Evolutionary conservation across 2,888 invertebrate species (phyloP).

Genomic region (Phalangium opilio): DNA sequence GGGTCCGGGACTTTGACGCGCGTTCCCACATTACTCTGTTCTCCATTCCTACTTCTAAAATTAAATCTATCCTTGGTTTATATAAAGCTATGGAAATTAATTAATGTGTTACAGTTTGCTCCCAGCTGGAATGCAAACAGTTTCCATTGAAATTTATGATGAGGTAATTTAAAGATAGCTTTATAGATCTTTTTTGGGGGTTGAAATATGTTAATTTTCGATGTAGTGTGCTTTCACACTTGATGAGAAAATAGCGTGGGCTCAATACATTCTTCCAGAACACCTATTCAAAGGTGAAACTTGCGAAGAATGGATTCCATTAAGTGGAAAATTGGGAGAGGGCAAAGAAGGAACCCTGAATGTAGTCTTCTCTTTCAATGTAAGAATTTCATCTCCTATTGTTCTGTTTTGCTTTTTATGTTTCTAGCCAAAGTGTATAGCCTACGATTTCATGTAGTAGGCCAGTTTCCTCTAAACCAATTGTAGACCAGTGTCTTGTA

Average conservation of each 20-base stretch:
- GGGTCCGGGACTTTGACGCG: too few relatives aligned
- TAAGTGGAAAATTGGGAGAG: conserved; percentile 89
- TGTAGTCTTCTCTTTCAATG: conserved; percentile 40
- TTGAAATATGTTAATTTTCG: conserved; percentile 3
- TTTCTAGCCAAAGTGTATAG: too few relatives aligned
- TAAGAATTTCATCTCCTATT: too few relatives aligned
- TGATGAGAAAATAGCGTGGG: conserved; percentile 92
- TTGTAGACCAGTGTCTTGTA: too few relatives aligned
- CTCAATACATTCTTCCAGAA: conserved; percentile 70
- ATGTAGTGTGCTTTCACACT: conserved; percentile 72
- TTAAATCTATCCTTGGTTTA: too few relatives aligned
- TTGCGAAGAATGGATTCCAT: conserved; percentile 84
- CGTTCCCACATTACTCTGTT: too few relatives aligned
- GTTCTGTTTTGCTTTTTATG: too few relatives aligned
- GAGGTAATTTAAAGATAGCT: conserved; percentile 38
- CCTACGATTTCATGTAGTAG: too few relatives aligned
- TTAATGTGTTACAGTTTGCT: conserved; percentile 59
- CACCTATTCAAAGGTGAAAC: conserved; percentile 69
- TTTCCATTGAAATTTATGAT: conserved; percentile 89
- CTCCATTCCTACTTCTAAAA: too few relatives aligned
- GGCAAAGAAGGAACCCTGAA: conserved; percentile 85
- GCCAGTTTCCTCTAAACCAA: too few relatives aligned
- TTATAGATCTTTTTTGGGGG: background rate
- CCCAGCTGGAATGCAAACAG: conserved; percentile 70
- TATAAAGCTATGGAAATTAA: too few relatives aligned